Conservation (phyloP, 2,113 vertebrate species). For the Anarhynchus alexandrinus region DNA sequence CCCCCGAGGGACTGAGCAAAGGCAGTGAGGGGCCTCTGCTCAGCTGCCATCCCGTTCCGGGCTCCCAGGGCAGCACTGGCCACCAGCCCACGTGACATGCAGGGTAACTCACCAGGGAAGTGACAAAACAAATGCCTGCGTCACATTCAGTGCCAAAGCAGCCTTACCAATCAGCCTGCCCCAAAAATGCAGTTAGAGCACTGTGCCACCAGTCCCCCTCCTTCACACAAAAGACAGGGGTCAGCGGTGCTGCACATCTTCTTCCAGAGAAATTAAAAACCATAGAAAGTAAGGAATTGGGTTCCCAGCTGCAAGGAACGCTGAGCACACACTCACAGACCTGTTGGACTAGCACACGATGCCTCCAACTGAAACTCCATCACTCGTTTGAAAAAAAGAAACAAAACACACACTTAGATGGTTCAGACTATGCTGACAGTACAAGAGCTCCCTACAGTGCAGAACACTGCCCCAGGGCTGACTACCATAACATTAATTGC, state of each 20-base stretch:
- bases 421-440: neutral
- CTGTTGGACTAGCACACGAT: neutral
- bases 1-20: neutral
- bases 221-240: neutral
- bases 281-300: neutral
- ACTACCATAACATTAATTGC: neutral
- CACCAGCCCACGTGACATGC: neutral
- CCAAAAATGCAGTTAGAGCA: neutral
- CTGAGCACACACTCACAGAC: rapidly evolving
- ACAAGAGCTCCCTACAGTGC: neutral
- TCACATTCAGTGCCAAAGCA: neutral
- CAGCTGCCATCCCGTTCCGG: rapidly evolving
- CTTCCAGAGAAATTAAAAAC: neutral
- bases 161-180: neutral
- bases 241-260: rapidly evolving
- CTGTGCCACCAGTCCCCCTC: neutral
- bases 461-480: neutral
- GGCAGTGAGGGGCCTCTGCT: neutral
- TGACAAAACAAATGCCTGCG: neutral
- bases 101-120: neutral
- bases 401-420: neutral
- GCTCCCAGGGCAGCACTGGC: neutral
- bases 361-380: neutral
- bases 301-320: neutral
- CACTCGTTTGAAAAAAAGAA: neutral